These are phyloP conservation scores for Gortyna flavago DNA, from an alignment of 2,888 invertebrate species.

Conservation along the genomic window DNA sequence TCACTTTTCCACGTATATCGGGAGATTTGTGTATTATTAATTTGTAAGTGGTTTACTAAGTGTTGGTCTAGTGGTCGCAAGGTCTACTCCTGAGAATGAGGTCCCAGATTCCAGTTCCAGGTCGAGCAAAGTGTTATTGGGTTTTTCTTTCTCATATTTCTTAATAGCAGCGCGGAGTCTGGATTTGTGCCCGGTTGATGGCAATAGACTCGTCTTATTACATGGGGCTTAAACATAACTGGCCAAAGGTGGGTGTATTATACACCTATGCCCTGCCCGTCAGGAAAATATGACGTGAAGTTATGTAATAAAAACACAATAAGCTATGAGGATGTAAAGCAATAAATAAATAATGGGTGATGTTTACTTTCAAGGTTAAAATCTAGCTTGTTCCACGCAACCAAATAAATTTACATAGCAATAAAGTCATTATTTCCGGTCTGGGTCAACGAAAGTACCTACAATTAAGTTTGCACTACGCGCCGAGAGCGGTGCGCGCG, in stretches of 20 bases:
- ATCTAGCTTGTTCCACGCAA: constrained; percentile 5
- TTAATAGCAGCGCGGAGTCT: too few species aligned
- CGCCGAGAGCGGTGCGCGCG: constrained; percentile 7
- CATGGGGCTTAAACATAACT: too few species aligned
- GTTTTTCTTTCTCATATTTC: too few species aligned
- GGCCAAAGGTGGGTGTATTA: too few species aligned
- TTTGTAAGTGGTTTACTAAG: not conserved
- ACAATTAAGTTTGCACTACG: constrained; percentile 47
- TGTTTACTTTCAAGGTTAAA: constrained; percentile 22
- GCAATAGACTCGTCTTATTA: too few species aligned
- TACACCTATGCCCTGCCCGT: too few species aligned
- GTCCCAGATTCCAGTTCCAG: not conserved
- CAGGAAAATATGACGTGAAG: too few species aligned
- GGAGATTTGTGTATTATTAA: not conserved
- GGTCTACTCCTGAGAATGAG: not conserved
- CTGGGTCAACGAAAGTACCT: constrained; percentile 67
- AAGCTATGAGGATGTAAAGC: not conserved
- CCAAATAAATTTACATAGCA: constrained; percentile 29
- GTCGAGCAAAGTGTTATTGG: not conserved
- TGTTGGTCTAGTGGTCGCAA: not conserved
- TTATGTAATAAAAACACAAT: not conserved
- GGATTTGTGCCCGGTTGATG: too few species aligned
- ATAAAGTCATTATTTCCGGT: constrained; percentile 49
- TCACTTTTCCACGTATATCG: not conserved
- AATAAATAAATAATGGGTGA: not conserved